Base-by-base conservation (phyloP, 1,140 invertebrate genomes). In the Papilio polyxenes region DNA sequence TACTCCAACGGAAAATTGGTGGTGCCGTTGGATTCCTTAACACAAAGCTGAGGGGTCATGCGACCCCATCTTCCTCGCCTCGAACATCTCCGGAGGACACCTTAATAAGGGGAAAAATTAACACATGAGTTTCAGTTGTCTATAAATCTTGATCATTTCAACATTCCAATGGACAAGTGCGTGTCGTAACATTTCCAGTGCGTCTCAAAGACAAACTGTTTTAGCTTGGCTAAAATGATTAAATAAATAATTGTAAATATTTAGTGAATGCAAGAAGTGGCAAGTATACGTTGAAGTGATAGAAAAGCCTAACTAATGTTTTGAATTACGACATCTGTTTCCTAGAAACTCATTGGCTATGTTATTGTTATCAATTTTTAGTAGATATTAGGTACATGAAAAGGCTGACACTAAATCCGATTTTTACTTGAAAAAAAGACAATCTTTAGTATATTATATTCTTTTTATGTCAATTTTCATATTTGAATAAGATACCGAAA, bases 1-100 rank as follows among this genome's bases (percentile, higher is more conserved):
- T 92, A 92, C 94, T 93, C 94, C 88, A 92, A 94, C 92, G 90
- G 94, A 95, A 93, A 95, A 94, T 88, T 95, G 93, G 94, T 95
- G 93, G 94, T 95, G 94, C 93, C 93, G 92, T 74, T 95, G 94
- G 94, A 95, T 95, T 91, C 94, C 94, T 89, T 95, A 94, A 90
- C 94, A 89, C 91, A 92, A 86, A 94, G 92, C 90, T 92, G 93
- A 95, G 92, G 91, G 91, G 92, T 78, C 48, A 72, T 81, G 77
- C 77, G 89, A 90, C 89, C 92, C 87, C 85, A 84, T 82, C 84
- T 89, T 91, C 83, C 89, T 89, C 85, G 84, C 85, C 86, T 91
- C 88, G 72, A 91, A 90, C 88, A 91, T 89, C 85, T 91, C 83
- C 72, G 89, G 91, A 88, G 89, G 87, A 81, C 90, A 91, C 78